Base-by-base conservation (phyloP, 2,797 vertebrate genomes). In the Novumbra hubbsi region DNA sequence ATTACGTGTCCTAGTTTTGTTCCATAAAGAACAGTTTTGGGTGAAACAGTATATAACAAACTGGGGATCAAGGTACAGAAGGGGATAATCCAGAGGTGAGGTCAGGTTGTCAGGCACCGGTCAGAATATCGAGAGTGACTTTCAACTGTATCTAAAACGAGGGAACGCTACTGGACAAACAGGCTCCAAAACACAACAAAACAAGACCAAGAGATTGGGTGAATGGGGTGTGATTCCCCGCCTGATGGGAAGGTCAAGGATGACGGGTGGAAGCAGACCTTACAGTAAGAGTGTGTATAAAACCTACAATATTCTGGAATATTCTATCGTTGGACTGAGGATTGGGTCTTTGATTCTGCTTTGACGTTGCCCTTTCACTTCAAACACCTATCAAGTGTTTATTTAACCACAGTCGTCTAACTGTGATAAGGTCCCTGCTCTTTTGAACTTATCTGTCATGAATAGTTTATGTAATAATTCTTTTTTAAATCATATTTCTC, bases 381-480 rank as follows among this genome's bases (percentile, higher is more conserved):
- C 68, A 69, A 69, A 69, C 14, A 16, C 66, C 76, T 77, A 76
- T 82, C 82, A 84, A 76, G 34, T 34, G 73, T 34, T 75, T 4
- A 80, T 85, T 85, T 80, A 71, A 70, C 82, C 4, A 41, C 82
- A 79, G 85, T 88, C 86, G 81, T 79, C 78, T 24, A 15, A 82
- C 76, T 85, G 87, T 85, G 87, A 85, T 66, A 73, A 76, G 62
- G 77, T 68, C 78, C 21, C 30, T 9, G 80, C 74, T 74, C 76
- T 72, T 78, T 76, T 78, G 78, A 86, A 77, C 80, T 83, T 52
- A 67, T 80, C 85, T 83, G 84, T 87, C 89, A 87, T 78, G 78
- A 81, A 70, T 75, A 81, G 81, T 86, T 84, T 81, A 80, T 76
- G 84, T 84, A 24, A 49, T 48, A 55, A 49, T n/a, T n/a, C n/a